phyloP scores from a whole-genome alignment of 2,113 vertebrate species.

The Pontoporia blainvillei region DNA sequence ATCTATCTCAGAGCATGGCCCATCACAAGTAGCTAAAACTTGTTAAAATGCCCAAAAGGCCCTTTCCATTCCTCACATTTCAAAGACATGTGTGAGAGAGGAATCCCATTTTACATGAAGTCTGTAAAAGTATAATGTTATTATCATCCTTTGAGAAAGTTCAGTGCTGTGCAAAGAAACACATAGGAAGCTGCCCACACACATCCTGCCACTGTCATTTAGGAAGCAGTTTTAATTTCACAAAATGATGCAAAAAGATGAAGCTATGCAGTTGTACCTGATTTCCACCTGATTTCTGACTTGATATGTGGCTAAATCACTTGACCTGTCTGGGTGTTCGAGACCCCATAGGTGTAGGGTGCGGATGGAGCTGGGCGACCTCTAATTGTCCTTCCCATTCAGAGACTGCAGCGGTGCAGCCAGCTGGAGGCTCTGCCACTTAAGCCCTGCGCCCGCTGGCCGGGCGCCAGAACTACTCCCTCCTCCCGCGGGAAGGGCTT shows the following conservation, averaged over 20 bases:
- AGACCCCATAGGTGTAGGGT: neutral
- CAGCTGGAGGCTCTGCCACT: neutral
- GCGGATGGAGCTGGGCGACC: neutral
- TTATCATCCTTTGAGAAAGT: slow-evolving; percentile 38
- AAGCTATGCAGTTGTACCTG: neutral
- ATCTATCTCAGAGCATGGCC: neutral
- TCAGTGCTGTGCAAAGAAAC: slow-evolving; percentile 41
- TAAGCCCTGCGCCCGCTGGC: neutral
- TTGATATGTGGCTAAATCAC: neutral
- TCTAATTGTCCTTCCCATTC: slow-evolving; percentile 55
- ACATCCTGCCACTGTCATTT: neutral
- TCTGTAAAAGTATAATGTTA: neutral
- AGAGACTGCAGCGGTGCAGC: neutral
- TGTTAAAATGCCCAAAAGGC: neutral
- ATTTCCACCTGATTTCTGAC: neutral
- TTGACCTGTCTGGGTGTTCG: neutral
- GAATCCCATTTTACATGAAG: neutral
- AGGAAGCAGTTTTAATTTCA: slow-evolving; percentile 18
- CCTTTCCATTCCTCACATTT: neutral
- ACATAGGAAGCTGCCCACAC: slow-evolving; percentile 12
- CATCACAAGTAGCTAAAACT: neutral
- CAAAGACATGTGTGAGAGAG: neutral
- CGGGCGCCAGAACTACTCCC: neutral
- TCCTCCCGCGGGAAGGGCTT: slow-evolving; percentile 44
- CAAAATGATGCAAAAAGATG: neutral